Base-by-base conservation (phyloP, 2,113 vertebrate species). In the Gracilinanus agilis region DNA sequence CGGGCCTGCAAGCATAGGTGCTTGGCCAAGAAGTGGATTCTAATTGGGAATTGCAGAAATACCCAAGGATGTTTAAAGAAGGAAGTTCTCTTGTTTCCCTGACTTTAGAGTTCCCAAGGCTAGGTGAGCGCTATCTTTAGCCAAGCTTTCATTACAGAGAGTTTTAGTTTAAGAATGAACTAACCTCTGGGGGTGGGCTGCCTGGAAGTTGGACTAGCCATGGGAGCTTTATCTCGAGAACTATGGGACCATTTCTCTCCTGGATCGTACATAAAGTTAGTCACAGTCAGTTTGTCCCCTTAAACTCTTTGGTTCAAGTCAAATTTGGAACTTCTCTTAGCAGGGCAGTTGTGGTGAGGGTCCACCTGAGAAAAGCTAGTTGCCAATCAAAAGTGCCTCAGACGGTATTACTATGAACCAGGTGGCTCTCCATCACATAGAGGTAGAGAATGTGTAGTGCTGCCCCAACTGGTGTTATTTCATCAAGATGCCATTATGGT, bases 241-340 rank as follows among this genome's bases (percentile, higher is more conserved):
- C 53, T 16, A 53, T 83, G 94, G 92, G 54, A 89, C 90, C 25
- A 11, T 88, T 89, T 94, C 16, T 91, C 93, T 40, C 34, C 67
- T 21, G 67, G 67, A 21, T 75, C 61, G 0, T 34, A 19, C 1
- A 11, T 75, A 75, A n/a, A 75, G 67, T 75, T n/a, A n/a, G 44
- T 95, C 25, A 29, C 90, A 90, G 12, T 93, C 91, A 54, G 24
- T 53, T 27, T 88, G 55, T 1, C 44, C 4, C 75, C 7, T 92
- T 90, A 83, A 94, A 55, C 61, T 89, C 3, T 44, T 96, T 90
- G 58, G 8, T 94, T 95, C 94, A 90, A 94, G 75, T 92, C 91
- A 61, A 53, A 27, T 95, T 96, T 90, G 29, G 95, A 27, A 92
- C 94, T 93, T 92, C 67, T 75, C 34, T 75, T 75, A 75, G 34